Evolutionary conservation across 53 echinoderm and acorn worm species (phyloP), one percentile per base, ranked within the genome.

Genomic region (Crossaster papposus): DNA sequence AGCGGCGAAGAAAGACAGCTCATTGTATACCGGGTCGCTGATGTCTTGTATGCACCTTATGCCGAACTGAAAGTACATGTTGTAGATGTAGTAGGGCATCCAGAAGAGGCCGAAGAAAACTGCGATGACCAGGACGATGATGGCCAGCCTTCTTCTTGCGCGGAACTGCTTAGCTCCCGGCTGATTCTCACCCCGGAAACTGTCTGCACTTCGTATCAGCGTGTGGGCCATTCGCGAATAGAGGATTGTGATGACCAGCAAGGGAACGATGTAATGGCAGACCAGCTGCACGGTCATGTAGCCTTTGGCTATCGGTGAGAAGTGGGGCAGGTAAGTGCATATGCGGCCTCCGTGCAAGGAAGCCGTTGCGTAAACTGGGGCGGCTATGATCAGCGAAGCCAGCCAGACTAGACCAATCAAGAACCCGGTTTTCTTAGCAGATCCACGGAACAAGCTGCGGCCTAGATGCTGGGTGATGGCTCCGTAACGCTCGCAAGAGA

Each of bases 21-120:
- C 89, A 32, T 86, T 88, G 70, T 84, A 94, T 18, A 77, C 73
- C 11, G 20, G 30, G 33, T 83, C 22, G 2, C 35, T 22, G 74
- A n/a, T 50, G 0, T 7, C 44, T 44, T 44, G 9, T 52, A 7
- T 10, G 8, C 81, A 70, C 6, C n/a, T 11, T 20, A 77, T 64
- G n/a, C 75, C 51, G 89, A 91, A 92, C 70, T 92, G 94, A 78
- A 81, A 91, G 85, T 90, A 91, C 52, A 92, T 70, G 64, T 90
- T 81, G 91, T 54, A 87, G 6, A 92, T 83, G 89, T 92, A 96
- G 79, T 92, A 92, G 11, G 96, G 96, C 35, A 96, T 36, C 96
- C 96, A 96, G 70, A 96, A 91, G 15, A 92, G 65, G 18, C 92
- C 94, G 74, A 96, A 96, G 81, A 96, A 92, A 7, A 96, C 55